Base-by-base conservation (phyloP, 2,113 vertebrate species). In the Synodontis membranacea region DNA sequence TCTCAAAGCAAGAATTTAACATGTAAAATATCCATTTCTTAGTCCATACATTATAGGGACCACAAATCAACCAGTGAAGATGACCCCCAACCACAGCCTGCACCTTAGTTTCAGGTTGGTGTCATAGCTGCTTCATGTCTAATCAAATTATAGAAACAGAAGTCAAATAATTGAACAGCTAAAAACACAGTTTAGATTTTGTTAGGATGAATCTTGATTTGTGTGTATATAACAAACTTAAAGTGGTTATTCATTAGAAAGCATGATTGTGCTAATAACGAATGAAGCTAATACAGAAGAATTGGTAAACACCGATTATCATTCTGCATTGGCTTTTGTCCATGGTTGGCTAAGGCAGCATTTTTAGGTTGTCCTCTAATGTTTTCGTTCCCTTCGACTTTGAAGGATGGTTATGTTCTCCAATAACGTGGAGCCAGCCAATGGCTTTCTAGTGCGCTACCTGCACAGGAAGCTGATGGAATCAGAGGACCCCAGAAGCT, bases 41-140 rank as follows among this genome's bases (percentile, higher is more conserved):
- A 99, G 98, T 90, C 98, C 98, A 11, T 99, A 99, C 89, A 95
- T 99, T 86, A 98, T 99, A 75, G 98, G 98, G 48, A 99, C 98
- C 48, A 99, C 97, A 87, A 99, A 99, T 90, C 98, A 99, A 91
- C 97, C 97, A 3, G 96, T 99, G 91, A 99, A 99, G 93, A 99
- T 98, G 97, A 98, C 92, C 0, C 96, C 97, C 34, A 99, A 99
- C 86, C 97, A 99, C 0, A 96, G 97, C 52, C 94, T 99, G 50
- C 98, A 99, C 90, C 96, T 99, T 90, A 99, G 98, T 92, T 99
- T 99, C 95, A 97, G 98, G 98, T 99, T 14, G 19, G 84, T 81
- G 17, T 68, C 14, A 46, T 6, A 3, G 4, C 37, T 79, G 84
- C 4, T 5, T 50, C 28, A n/a, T 75, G 17, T 25, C 39, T 56